phyloP scores from a whole-genome alignment of 1,140 invertebrate genomes.

The Drosophila sechellia region DNA sequence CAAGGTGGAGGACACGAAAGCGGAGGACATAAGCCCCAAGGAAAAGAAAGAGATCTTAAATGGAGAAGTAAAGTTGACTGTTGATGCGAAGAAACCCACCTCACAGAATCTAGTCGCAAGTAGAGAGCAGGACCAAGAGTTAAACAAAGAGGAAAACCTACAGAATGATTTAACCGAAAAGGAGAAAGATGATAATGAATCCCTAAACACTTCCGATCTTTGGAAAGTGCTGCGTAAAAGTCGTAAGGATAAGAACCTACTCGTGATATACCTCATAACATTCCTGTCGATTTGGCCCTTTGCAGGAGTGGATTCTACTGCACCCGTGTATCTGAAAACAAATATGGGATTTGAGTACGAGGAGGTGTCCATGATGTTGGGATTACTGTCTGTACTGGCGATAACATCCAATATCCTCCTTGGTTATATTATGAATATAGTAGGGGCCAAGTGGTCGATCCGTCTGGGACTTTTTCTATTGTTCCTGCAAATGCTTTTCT shows the following conservation, averaged over 20 bases:
- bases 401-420: constrained; percentile 97
- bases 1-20: neutral
- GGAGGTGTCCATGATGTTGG: constrained; percentile 98
- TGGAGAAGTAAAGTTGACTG: neutral
- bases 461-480: constrained; percentile 98
- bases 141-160: neutral
- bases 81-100: neutral
- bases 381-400: constrained; percentile 97
- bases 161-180: neutral
- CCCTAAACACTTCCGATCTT: constrained; percentile 83
- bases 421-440: constrained; percentile 91
- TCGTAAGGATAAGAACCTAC: constrained; percentile 97
- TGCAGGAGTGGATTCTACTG: constrained; percentile 99
- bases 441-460: constrained; percentile 98
- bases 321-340: constrained; percentile 99
- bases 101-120: neutral
- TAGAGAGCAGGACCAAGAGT: neutral
- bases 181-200: neutral
- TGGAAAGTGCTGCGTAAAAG: constrained; percentile 90
- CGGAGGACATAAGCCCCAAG: neutral
- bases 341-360: constrained; percentile 98
- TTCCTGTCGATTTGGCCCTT: constrained; percentile 99
- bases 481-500: constrained; percentile 98
- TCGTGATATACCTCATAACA: constrained; percentile 98
- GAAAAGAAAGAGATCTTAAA: neutral